Evolutionary conservation across 2,113 vertebrate genomes (phyloP).

Genomic region (Ctenomys sociabilis): DNA sequence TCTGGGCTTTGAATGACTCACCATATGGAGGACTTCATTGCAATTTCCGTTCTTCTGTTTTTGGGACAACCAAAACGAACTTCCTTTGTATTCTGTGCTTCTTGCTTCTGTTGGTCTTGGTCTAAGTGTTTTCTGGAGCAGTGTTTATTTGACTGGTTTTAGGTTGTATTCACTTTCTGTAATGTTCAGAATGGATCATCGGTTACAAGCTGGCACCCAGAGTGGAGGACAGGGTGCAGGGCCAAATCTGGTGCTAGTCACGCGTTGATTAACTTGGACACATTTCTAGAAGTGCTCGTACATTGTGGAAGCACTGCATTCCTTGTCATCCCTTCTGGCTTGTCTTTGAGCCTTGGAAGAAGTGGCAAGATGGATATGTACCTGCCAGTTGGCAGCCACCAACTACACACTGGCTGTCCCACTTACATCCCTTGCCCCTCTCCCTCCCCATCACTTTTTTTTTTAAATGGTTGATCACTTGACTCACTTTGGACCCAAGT

Average conservation of each 20-base stretch:
- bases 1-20: not conserved
- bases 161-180: not conserved
- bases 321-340: slow-evolving; percentile 6
- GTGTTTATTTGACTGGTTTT: not conserved
- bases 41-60: not conserved
- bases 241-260: not conserved
- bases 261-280: not conserved
- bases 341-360: not conserved
- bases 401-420: accelerated
- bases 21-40: not conserved
- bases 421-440: not conserved
- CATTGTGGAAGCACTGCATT: not conserved
- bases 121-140: not conserved
- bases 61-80: not conserved
- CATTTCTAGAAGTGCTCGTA: not conserved
- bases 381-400: not conserved
- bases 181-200: not conserved
- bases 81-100: not conserved
- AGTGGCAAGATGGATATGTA: accelerated
- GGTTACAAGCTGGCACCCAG: not conserved
- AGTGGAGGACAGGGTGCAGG: not conserved
- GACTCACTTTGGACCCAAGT: not conserved
- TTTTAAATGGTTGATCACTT: not conserved
- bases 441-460: not conserved
- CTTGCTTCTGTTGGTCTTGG: not conserved